Evolutionary conservation across 2,797 vertebrate species (phyloP).

Genomic region (Cynodonichthys magdalenae): DNA sequence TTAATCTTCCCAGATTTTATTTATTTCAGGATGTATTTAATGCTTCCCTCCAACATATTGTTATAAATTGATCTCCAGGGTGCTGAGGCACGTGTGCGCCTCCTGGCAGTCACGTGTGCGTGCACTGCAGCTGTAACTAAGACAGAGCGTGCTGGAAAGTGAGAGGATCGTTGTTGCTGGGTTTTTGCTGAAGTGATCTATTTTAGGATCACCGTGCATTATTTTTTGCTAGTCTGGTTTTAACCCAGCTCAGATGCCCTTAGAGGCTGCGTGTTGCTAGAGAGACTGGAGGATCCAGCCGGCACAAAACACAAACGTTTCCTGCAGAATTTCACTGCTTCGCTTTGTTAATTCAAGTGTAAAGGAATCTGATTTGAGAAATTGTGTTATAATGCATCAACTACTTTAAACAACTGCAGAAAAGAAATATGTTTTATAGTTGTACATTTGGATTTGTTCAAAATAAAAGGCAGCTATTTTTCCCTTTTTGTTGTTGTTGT

Average conservation of each 20-base stretch:
- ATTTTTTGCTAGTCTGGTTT: constrained; percentile 46
- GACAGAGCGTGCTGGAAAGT: constrained; percentile 16
- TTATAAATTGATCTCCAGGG: not conserved
- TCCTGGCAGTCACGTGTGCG: constrained; percentile 33
- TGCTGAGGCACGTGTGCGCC: constrained; percentile 33
- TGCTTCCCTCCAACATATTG: constrained; percentile 16
- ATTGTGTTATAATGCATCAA: not conserved
- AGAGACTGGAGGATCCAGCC: constrained; percentile 17
- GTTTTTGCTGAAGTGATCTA: constrained; percentile 55
- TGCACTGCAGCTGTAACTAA: constrained; percentile 28
- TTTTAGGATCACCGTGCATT: constrained; percentile 60
- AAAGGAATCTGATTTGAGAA: constrained; percentile 3
- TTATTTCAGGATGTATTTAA: constrained; percentile 3
- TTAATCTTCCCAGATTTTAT: constrained; percentile 25
- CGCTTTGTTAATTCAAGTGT: constrained; percentile 3
- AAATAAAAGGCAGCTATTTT: constrained; percentile 10
- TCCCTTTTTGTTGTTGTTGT: not conserved
- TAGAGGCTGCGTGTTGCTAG: constrained; percentile 29
- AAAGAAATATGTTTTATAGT: not conserved
- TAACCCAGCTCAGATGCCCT: constrained; percentile 39
- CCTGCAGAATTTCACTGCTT: constrained; percentile 15
- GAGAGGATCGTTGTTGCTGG: constrained; percentile 46
- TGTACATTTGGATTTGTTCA: not conserved
- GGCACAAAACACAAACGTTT: constrained; percentile 1
- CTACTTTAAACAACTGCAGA: not conserved